Conservation (phyloP, 35 echinoderm and acorn worm species). For the Apostichopus parvimensis region DNA sequence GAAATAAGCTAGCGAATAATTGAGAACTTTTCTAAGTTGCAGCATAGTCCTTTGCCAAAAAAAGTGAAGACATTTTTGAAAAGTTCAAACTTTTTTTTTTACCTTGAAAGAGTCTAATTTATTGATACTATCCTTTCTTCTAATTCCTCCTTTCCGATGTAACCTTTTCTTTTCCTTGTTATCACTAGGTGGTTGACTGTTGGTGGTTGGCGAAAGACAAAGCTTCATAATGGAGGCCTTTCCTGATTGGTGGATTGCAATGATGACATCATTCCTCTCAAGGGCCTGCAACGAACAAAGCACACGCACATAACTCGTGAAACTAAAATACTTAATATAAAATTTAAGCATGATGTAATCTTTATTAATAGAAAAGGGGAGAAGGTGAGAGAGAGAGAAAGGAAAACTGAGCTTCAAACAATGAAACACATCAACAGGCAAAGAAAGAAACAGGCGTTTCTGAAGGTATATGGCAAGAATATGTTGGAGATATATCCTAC, state of each 20-base stretch:
- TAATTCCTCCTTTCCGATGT: slow-evolving; percentile 22
- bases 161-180: neutral
- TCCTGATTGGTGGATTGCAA: neutral
- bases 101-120: slow-evolving; percentile 17
- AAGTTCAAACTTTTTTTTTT: neutral
- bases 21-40: too few relatives aligned
- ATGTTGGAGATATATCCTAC: too few relatives aligned
- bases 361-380: too few relatives aligned
- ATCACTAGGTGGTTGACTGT: neutral
- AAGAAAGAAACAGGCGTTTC: too few relatives aligned
- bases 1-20: too few relatives aligned
- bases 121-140: slow-evolving; percentile 38
- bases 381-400: too few relatives aligned
- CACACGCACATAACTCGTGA: too few relatives aligned
- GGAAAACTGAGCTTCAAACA: too few relatives aligned
- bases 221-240: slow-evolving; percentile 13
- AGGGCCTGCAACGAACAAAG: neutral
- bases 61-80: neutral
- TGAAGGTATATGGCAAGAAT: too few relatives aligned
- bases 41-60: neutral
- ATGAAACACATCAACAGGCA: too few relatives aligned
- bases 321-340: too few relatives aligned
- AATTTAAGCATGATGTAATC: too few relatives aligned
- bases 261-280: neutral
- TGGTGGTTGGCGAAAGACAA: neutral